Base-by-base conservation (phyloP, 1,140 invertebrate species). In the Neodiprion fabricii region DNA sequence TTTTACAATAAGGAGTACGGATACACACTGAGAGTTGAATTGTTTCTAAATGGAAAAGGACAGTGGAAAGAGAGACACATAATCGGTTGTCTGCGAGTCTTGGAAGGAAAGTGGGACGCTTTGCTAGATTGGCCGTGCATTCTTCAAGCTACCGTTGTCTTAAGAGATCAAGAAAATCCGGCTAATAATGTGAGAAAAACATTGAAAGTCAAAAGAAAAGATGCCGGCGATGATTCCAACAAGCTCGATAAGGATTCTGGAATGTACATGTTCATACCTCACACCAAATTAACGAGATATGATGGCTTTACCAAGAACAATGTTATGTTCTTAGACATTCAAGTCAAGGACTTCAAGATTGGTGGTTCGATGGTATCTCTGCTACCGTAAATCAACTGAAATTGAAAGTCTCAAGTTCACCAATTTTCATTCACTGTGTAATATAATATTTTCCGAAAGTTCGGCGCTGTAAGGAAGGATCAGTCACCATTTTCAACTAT, bases 211-310 rank as follows among this genome's bases (percentile, higher is more conserved):
- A 90, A 85, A 79, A 85, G 85, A 50, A 83, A 87, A 17, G 74
- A 79, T 23, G 83, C 88, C 10, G 87, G 89, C 12, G 85, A 88
- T 71, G 87, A 89, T 67, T 84, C 84, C 48, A 86, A 90, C n/a
- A 85, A 84, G 21, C 81, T 81, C 0, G 87, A 90, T 67, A 90
- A 89, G 47, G 89, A 91, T 71, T 92, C 91, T 72, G 89, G 91
- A 73, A 90, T 93, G 78, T 93, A 93, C 79, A 92, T 94, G 84
- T 94, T 94, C 81, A 93, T 95, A 78, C 93, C 93, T 0, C 93
- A 94, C 81, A 89, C 90, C 9, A 91, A 89, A 47, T 80, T 95
- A 9, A 89, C 90, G 70, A 92, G 92, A 81, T 87, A 91, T 49
- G 40, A 79, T 5, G 92, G 92, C 71, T 93, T 92, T 78, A 84